These are phyloP conservation scores for Danio rerio DNA, from an alignment of 2,113 vertebrate genomes.

Conservation along the genomic window GRCz12tu NC_133182.1:36067001-36067500, in stretches of 20 bases:
- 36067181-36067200: conserved; percentile 82
- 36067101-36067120: conserved; percentile 64
- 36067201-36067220: conserved; percentile 73
- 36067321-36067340: conserved; percentile 79
- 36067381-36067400: conserved; percentile 87
- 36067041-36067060: conserved; percentile 68
- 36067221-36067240: not conserved
- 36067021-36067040: conserved; percentile 70
- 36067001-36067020: conserved; percentile 35
- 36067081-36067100: conserved; percentile 61
- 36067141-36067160: conserved; percentile 73
- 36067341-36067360: conserved; percentile 80
- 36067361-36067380: conserved; percentile 86
- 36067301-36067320: conserved; percentile 80
- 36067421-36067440: conserved; percentile 88
- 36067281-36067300: conserved; percentile 38
- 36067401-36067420: conserved; percentile 96
- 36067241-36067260: not conserved
- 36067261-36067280: not conserved
- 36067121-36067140: conserved; percentile 76
- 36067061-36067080: conserved; percentile 69
- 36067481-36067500: conserved; percentile 67
- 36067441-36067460: conserved; percentile 96
- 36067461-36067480: conserved; percentile 74
- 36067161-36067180: conserved; percentile 82